Evolutionary conservation across 1,140 invertebrate genomes (phyloP).

Genomic region (Drosophila virilis): DNA sequence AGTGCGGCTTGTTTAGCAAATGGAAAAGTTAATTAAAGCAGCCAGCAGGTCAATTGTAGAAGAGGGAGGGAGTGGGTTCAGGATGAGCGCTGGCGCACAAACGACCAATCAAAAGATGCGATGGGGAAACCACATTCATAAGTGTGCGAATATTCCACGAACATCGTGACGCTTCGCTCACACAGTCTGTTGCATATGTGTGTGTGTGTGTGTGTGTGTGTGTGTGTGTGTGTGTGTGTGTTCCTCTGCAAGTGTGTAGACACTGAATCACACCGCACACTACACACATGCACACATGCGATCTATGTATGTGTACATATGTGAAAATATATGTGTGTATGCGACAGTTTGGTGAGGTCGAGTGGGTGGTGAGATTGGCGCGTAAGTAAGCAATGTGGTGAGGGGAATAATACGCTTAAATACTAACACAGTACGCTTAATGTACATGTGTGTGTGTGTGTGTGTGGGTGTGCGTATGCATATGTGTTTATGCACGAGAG

Average conservation of each 20-base stretch:
- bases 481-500: too few species aligned
- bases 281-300: neutral
- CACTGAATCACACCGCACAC: conserved; percentile 5
- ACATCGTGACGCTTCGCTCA: conserved; percentile 22
- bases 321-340: neutral
- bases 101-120: conserved; percentile 77
- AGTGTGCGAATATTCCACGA: conserved; percentile 62
- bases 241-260: conserved; percentile 2
- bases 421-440: neutral
- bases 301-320: neutral
- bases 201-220: conserved; percentile 11
- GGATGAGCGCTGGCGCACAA: conserved; percentile 61
- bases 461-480: too few species aligned
- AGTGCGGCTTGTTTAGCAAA: conserved; percentile 45
- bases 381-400: neutral
- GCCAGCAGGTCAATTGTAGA: neutral
- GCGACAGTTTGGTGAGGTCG: conserved; percentile 40
- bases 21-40: conserved; percentile 68
- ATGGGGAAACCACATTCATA: conserved; percentile 41
- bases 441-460: neutral
- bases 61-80: conserved; percentile 1
- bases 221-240: conserved; percentile 15
- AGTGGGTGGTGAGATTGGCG: conserved; percentile 22
- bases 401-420: conserved; percentile 16
- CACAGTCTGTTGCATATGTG: conserved; percentile 7